Evolutionary conservation across 2,113 vertebrate genomes (phyloP), one percentile per base, ranked within the genome.

Genomic region (Tinamus guttatus): DNA sequence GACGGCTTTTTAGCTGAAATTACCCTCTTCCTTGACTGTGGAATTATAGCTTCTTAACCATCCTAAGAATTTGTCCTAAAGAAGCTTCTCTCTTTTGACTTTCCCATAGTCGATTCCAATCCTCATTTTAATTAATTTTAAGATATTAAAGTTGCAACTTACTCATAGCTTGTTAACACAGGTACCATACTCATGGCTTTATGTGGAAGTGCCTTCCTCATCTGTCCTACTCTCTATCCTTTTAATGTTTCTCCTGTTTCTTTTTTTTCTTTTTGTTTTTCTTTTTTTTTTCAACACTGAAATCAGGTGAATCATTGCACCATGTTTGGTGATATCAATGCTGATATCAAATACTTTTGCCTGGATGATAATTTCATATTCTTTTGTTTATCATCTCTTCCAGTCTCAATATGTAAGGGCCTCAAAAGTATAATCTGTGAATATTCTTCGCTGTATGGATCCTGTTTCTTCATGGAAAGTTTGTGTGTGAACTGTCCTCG

Each of bases 371-470:
- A 75, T 74, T 68, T 45, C 10, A 11, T 56, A n/a, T 70, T 69
- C 43, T 80, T 22, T 77, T 59, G 22, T 13, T 91, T 47, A 32
- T 64, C 85, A 22, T n/a, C 11, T 90, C 36, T 91, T 89, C 67
- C 36, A 77, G 2, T 68, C 18, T 93, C 22, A 40, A 41, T 36
- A 64, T 3, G 13, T 87, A 71, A 68, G 67, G 64, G 7, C 56
- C 60, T 40, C 18, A 36, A 81, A 83, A 84, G 34, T 73, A 32
- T 45, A 0, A 13, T 60, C 15, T 81, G 79, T 68, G 88, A 73
- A 36, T 82, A 34, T 3, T 40, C 15, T 59, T 43, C 81, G 62
- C 62, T 25, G 13, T 0, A 0, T 7, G 67, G 56, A 58, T 75
- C 81, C 58, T 41, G 1, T 58, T 75, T 87, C 52, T 49, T 81